Conservation (phyloP, 2,113 vertebrate genomes). For the Tragelaphus imberbis region DNA sequence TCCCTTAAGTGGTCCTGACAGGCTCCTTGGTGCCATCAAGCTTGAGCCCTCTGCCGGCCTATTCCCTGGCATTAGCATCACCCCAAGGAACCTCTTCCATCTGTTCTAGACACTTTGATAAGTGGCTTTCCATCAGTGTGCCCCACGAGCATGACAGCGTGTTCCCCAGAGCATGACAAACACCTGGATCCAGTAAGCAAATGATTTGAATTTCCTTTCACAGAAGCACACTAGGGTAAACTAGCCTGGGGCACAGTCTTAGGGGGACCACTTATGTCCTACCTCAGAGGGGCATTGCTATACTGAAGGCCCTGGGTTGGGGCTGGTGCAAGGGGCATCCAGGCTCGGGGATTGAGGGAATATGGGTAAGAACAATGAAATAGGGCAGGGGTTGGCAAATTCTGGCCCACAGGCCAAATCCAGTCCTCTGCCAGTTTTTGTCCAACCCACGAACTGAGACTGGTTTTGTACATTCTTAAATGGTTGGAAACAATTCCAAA, state of each 20-base stretch:
- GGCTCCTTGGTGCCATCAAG: not conserved
- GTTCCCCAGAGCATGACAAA: not conserved
- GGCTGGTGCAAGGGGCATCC: not conserved
- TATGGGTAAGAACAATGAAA: not conserved
- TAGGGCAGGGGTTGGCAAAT: not conserved
- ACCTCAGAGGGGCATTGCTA: not conserved
- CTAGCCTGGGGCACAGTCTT: not conserved
- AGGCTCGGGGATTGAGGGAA: not conserved
- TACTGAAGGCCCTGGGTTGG: not conserved
- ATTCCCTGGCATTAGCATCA: conserved; percentile 40
- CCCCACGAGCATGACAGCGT: not conserved
- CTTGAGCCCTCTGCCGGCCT: not conserved
- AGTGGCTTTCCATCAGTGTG: not conserved
- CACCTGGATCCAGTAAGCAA: conserved; percentile 31
- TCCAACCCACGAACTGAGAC: not conserved
- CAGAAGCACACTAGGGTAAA: not conserved
- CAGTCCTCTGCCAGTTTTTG: not conserved
- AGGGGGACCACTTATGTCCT: not conserved
- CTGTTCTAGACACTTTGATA: conserved; percentile 40
- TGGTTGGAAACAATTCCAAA: conserved; percentile 24
- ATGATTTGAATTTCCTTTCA: conserved; percentile 31
- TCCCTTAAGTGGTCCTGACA: conserved; percentile 23
- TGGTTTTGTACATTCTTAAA: conserved; percentile 34
- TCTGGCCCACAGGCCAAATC: not conserved
- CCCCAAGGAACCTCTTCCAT: not conserved